Evolutionary conservation across 2,888 invertebrate genomes (phyloP).

Genomic region (Ditula angustiorana): DNA sequence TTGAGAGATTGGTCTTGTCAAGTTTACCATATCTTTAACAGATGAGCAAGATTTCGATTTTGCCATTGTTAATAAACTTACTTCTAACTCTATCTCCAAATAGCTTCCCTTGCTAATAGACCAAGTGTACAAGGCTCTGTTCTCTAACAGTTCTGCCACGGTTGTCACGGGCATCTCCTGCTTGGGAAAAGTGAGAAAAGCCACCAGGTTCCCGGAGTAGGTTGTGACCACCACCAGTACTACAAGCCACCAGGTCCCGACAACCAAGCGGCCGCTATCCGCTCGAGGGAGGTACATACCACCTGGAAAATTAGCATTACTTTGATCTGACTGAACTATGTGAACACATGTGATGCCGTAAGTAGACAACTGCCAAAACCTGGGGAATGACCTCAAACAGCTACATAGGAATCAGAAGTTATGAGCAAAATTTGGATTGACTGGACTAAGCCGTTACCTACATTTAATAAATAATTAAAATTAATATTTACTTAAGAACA

Average conservation of each 20-base stretch:
- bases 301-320: slow-evolving; percentile 86
- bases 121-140: slow-evolving; percentile 88
- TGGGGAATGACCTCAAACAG: no score
- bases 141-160: slow-evolving; percentile 87
- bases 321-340: no score
- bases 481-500: no score
- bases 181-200: slow-evolving; percentile 96
- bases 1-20: no score
- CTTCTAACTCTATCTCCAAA: slow-evolving; percentile 86
- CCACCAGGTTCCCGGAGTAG: slow-evolving; percentile 96
- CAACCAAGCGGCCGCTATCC: slow-evolving; percentile 93
- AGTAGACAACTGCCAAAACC: no score
- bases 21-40: no score
- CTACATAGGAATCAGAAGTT: no score
- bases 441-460: no score
- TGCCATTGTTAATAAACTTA: slow-evolving; percentile 43
- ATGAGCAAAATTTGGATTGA: no score
- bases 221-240: slow-evolving; percentile 95
- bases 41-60: no score
- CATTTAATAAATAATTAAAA: no score
- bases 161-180: slow-evolving; percentile 90
- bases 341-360: no score
- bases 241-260: slow-evolving; percentile 97
- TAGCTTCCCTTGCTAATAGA: slow-evolving; percentile 91
- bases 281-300: slow-evolving; percentile 94